These are phyloP conservation scores for Physeter macrocephalus DNA, from an alignment of 2,113 vertebrate species.

Conservation along the genomic window DNA sequence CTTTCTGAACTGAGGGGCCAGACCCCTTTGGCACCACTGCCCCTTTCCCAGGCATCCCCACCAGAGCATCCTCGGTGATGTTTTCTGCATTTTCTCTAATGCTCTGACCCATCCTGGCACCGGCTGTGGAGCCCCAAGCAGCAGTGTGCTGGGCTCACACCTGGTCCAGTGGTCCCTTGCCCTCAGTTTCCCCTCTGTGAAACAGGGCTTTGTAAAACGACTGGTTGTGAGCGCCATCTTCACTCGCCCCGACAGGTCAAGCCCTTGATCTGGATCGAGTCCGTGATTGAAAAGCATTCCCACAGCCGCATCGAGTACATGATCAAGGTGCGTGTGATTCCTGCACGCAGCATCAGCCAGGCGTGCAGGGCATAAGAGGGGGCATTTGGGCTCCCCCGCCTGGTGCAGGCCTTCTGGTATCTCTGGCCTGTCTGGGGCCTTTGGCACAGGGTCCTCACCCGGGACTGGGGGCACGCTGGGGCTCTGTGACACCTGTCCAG, in stretches of 20 bases:
- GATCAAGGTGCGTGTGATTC: conserved; percentile 88
- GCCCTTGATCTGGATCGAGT: conserved; percentile 98
- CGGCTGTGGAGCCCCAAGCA: background rate
- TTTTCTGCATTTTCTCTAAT: background rate
- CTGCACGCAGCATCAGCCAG: fast-evolving
- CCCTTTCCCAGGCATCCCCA: background rate
- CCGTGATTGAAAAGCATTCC: conserved; percentile 98
- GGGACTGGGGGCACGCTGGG: too few relatives aligned
- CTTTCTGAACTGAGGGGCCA: background rate
- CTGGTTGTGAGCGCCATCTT: conserved; percentile 76
- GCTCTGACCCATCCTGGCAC: background rate
- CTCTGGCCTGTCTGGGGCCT: background rate
- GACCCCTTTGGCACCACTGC: background rate
- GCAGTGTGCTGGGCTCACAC: background rate
- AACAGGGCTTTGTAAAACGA: background rate
- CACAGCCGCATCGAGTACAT: conserved; percentile 99
- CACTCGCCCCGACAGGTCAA: conserved; percentile 84
- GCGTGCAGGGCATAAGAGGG: fast-evolving
- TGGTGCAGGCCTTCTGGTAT: fast-evolving
- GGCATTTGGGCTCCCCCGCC: fast-evolving
- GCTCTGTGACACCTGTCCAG: background rate
- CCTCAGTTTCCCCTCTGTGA: background rate
- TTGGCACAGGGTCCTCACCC: background rate
- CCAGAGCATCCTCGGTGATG: too few relatives aligned
- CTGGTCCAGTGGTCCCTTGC: background rate